A percentile compares a stretch with the other conserved stretches of the same genome.
These are phyloP conservation scores for Brachyistius frenatus DNA, from an alignment of 2,113 vertebrate genomes.

Conservation along the genomic window DNA sequence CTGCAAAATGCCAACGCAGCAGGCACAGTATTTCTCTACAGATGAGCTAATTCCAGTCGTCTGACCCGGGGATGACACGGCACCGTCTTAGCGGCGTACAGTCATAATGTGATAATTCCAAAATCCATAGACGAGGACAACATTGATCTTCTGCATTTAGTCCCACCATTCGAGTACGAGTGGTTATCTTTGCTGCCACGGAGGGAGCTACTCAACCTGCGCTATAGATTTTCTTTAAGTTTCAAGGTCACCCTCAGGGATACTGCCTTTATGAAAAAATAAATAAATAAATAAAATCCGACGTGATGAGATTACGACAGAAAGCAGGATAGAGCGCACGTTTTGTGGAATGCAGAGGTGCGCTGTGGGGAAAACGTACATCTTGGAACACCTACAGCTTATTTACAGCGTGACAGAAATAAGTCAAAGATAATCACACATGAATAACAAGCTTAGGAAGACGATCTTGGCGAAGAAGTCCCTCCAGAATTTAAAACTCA, in stretches of 20 bases:
- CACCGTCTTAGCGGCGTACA: constrained; percentile 10
- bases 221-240: constrained; percentile 50
- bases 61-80: constrained; percentile 14
- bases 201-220: constrained; percentile 20
- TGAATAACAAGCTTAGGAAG: constrained; percentile 39
- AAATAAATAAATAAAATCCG: no score
- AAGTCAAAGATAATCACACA: constrained; percentile 51
- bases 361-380: background rate
- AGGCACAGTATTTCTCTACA: background rate
- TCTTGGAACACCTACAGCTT: constrained; percentile 23
- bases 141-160: constrained; percentile 59
- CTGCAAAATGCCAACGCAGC: background rate
- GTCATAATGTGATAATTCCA: constrained; percentile 43
- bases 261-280: background rate
- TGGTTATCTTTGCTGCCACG: constrained; percentile 49
- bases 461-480: constrained; percentile 25
- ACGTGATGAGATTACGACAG: background rate
- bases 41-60: background rate
- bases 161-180: constrained; percentile 20
- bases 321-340: constrained; percentile 9
- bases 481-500: constrained; percentile 36
- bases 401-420: constrained; percentile 57
- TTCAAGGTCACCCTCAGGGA: constrained; percentile 64
- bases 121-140: constrained; percentile 46
- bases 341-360: background rate